Conservation (phyloP, 2,113 vertebrate genomes). For the Muntiacus reevesi region DNA sequence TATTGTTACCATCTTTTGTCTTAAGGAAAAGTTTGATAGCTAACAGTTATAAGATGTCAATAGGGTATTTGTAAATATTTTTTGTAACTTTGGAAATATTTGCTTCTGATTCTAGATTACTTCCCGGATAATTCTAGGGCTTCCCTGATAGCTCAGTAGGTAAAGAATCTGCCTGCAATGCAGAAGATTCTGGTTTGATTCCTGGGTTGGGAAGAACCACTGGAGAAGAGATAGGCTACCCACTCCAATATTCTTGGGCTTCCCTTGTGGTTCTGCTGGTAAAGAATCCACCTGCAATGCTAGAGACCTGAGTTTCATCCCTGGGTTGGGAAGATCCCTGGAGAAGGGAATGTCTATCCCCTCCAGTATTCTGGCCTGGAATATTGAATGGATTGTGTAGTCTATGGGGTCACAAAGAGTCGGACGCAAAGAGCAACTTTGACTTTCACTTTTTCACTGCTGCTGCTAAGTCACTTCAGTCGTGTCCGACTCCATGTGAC, state of each 20-base stretch:
- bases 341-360: background rate
- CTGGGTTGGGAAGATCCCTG: background rate
- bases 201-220: background rate
- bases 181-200: background rate
- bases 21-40: background rate
- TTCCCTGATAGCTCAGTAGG: background rate
- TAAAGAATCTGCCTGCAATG: background rate
- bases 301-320: background rate
- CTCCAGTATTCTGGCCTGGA: background rate
- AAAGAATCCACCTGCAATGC: background rate
- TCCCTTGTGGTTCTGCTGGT: background rate
- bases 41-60: background rate
- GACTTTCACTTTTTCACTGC: background rate
- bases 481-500: too few relatives aligned
- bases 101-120: background rate
- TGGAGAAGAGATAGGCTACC: background rate
- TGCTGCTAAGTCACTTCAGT: too few relatives aligned
- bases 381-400: background rate
- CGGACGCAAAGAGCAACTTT: background rate
- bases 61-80: background rate
- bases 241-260: background rate
- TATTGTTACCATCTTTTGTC: background rate
- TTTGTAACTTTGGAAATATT: background rate
- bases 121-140: background rate
- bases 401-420: background rate